Percentiles rank a stretch among this genome's conserved stretches.
phyloP scores from a whole-genome alignment of 2,113 vertebrate species.

The Smithornis capensis region DNA sequence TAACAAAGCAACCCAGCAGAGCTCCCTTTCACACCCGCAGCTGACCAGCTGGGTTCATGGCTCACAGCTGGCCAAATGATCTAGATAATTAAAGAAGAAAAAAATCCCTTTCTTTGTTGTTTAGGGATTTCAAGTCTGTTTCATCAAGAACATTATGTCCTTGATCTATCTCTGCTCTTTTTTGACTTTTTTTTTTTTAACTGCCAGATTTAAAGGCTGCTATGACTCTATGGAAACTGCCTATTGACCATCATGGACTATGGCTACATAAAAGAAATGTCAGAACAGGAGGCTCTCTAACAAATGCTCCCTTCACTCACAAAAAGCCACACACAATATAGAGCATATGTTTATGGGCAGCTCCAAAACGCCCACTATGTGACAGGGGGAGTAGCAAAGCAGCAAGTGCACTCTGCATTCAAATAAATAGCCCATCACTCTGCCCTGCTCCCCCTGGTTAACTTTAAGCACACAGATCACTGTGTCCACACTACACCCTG shows the following conservation, averaged over 20 bases:
- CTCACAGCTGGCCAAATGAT: conserved; percentile 77
- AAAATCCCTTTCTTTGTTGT: conserved; percentile 57
- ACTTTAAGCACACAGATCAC: fast-evolving
- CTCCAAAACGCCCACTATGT: not conserved
- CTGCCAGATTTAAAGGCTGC: conserved; percentile 41
- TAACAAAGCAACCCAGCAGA: not conserved
- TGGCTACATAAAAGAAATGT: conserved; percentile 52
- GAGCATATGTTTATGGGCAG: not conserved
- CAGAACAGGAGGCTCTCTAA: not conserved
- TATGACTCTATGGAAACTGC: not conserved
- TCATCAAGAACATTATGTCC: conserved; percentile 72
- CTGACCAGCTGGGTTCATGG: conserved; percentile 68
- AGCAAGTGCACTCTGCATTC: not conserved
- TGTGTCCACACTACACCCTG: no score
- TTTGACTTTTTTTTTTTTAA: not conserved
- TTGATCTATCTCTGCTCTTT: conserved; percentile 65
- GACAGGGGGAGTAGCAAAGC: not conserved
- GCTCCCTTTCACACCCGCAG: conserved; percentile 34
- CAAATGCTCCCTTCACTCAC: not conserved
- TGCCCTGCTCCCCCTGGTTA: not conserved
- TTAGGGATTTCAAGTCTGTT: conserved; percentile 67
- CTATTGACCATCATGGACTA: not conserved
- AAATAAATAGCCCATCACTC: not conserved
- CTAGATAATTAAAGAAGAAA: conserved; percentile 76
- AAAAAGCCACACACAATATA: not conserved